Base-by-base conservation (phyloP, 1,140 invertebrate genomes). In the Panonychus citri region DNA sequence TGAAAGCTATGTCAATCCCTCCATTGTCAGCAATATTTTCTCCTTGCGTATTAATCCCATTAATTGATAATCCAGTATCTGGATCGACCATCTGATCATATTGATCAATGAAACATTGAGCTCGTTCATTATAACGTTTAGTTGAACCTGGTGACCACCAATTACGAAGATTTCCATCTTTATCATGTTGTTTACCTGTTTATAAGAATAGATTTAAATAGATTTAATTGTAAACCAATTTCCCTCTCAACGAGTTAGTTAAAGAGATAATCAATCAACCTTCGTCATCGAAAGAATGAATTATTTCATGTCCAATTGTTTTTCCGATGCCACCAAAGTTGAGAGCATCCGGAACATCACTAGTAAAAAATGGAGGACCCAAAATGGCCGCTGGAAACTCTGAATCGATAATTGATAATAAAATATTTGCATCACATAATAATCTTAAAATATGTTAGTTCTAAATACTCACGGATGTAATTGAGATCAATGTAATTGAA, bases 301-400 rank as follows among this genome's bases (percentile, higher is more conserved):
- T 71, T 24, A 74, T 73, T 55, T 65, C 64, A 48, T 65, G 64
- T 25, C 64, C 64, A 56, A 65, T 62, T 5, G 65, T 63, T 30
- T 54, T 54, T 24, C 24, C 64, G 25, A 65, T 65, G 0, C 58
- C 64, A 37, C 64, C 64, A 55, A 62, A 65, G 40, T 63, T 65
- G 37, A 91, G 80, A 61, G 88, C 90, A 59, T 78, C 78, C 3
- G 87, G 87, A 24, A 83, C 76, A 53, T 83, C 77, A 25, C 78
- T 77, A 46, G 76, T 78, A 68, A 86, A 91, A 71, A 90, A 91
- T 25, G 80, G 75, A 19, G 83, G 83, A 74, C 89, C 85, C 3
- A 91, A 73, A 61, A 90, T 86, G 56, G 85, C 86, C 59, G 86
- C 85, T 0, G 87, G 86, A 68, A 89, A 86, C 68, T 82, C 82